Evolutionary conservation across 2,797 vertebrate genomes (phyloP), one percentile per base, ranked within the genome.

Genomic region (Pelodytes ibericus): DNA sequence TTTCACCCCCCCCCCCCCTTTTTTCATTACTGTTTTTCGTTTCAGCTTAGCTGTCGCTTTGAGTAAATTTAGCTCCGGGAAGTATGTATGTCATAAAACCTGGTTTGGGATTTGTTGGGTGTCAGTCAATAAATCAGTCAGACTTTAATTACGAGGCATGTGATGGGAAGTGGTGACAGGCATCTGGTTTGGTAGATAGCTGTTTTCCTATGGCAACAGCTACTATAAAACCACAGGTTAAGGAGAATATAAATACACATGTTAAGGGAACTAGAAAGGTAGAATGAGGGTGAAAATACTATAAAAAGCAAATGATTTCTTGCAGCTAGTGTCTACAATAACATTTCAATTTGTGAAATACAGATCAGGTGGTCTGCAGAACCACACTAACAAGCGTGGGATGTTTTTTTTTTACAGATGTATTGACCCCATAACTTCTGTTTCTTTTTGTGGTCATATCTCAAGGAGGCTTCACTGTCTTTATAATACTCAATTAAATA

Each of bases 71-170:
- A 89, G 93, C 93, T 93, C 36, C 83, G 91, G 91, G 94, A 95
- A 89, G 90, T 90, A 90, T 94, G 92, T 92, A 88, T 94, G 93
- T 95, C 93, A 92, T 95, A 94, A 95, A 95, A 93, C 87, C 91
- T 83, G 86, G 90, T 91, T 89, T 95, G 94, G 93, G 93, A 94
- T 95, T 94, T 94, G 93, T 93, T 93, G 91, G 90, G 86, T 95
- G 95, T 96, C 96, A 96, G 94, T 96, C 94, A 95, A 93, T 95
- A 95, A 96, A 96, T 97, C 95, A 95, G 94, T 92, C 90, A 93
- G 91, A 93, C 93, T 95, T 95, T 96, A 97, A 96, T 96, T 95
- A 95, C 92, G 91, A 91, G 90, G 87, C 91, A 89, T 92, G 91
- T 93, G 93, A 93, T 89, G 88, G 92, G 91, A 89, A 90, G 88